A percentile compares a stretch with the other conserved stretches of the same genome.
These are phyloP conservation scores for Gallinago undulata DNA, from an alignment of 2,113 vertebrate species.

Conservation along the genomic window DNA sequence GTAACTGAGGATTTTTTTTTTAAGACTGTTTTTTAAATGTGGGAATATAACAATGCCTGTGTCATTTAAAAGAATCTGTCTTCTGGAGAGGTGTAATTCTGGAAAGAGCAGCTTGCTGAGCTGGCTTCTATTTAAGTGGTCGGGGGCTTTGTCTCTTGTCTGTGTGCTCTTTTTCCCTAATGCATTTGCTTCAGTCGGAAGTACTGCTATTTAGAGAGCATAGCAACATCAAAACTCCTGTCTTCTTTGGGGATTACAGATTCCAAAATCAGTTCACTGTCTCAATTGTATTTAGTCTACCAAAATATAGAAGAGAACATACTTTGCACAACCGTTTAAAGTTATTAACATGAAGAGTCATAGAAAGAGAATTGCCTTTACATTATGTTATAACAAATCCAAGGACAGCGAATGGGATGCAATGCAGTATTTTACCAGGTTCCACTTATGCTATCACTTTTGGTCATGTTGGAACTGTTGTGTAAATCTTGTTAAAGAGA, in stretches of 20 bases:
- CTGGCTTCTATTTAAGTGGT: neutral
- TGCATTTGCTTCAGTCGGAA: neutral
- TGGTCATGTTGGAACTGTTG: neutral
- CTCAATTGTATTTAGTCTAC: neutral
- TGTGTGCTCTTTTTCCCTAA: neutral
- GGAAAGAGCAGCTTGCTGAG: neutral
- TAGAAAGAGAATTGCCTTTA: neutral
- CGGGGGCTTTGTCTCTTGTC: fast-evolving
- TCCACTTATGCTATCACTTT: neutral
- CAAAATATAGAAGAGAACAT: neutral
- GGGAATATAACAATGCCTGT: neutral
- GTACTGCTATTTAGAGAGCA: neutral
- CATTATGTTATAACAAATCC: neutral
- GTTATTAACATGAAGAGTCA: neutral
- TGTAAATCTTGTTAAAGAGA: neutral
- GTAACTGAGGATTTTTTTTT: neutral
- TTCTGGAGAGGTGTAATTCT: neutral
- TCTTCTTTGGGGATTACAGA: neutral
- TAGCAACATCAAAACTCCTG: neutral
- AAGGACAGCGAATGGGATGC: neutral
- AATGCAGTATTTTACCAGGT: neutral
- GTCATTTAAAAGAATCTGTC: neutral
- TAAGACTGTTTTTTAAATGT: neutral
- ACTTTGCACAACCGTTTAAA: neutral
- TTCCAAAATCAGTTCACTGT: neutral